A percentile compares a stretch with the other conserved stretches of the same genome.
These are phyloP conservation scores for Agrochola circellaris DNA, from an alignment of 2,888 invertebrate species.

Conservation along the genomic window DNA sequence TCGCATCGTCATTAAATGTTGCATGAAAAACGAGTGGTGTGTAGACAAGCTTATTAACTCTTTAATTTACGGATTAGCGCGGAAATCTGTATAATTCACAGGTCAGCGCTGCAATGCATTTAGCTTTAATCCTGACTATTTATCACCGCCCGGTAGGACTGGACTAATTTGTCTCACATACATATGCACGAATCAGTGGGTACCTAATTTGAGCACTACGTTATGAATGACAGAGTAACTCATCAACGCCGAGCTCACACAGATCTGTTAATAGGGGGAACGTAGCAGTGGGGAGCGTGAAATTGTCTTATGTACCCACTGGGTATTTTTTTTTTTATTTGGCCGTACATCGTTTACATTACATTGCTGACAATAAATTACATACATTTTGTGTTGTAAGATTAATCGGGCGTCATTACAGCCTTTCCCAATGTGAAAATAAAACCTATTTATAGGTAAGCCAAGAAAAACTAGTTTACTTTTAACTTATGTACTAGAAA, in stretches of 20 bases:
- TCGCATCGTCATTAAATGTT: constrained; percentile 16
- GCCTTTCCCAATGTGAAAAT: background rate
- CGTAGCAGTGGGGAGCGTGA: constrained; percentile 14
- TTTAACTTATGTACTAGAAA: background rate
- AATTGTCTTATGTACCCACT: constrained; percentile 31
- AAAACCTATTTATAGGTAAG: background rate
- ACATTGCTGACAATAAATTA: background rate
- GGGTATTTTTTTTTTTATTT: constrained; percentile 13
- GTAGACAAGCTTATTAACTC: constrained; percentile 20
- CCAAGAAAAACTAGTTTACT: no score
- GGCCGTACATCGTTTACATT: background rate
- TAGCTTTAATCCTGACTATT: constrained; percentile 53
- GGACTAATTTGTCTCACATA: constrained; percentile 57
- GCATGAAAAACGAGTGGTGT: background rate
- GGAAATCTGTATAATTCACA: constrained; percentile 45
- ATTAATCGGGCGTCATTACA: background rate
- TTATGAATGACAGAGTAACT: constrained; percentile 63
- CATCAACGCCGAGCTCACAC: constrained; percentile 55
- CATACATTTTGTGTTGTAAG: background rate
- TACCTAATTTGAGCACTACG: constrained; percentile 56
- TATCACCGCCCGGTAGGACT: constrained; percentile 42
- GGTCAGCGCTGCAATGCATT: constrained; percentile 46
- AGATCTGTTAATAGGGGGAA: constrained; percentile 44
- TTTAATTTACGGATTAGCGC: constrained; percentile 32
- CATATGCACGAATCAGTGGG: constrained; percentile 59